Base-by-base conservation (phyloP, 2,113 vertebrate genomes). In the Isichthys henryi region DNA sequence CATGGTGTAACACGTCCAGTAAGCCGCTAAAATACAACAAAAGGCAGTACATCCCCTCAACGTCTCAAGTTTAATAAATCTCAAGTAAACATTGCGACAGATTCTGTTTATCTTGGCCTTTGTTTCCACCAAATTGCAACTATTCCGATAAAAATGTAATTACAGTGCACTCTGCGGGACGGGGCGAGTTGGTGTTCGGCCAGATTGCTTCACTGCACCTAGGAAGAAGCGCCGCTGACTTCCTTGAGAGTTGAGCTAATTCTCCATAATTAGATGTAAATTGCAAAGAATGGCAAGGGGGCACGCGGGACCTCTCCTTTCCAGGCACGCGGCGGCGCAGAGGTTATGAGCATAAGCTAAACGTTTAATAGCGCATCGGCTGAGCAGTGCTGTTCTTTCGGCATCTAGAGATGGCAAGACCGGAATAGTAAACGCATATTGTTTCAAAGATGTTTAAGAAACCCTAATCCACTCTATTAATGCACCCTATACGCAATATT, bases 251-350 rank as follows among this genome's bases (percentile, higher is more conserved):
- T 82, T 53, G 49, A 82, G 88, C 70, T 89, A 56, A 80, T 89
- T 50, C 88, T 53, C 49, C 15, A 17, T 88, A 88, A 88, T 88
- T 80, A 88, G 88, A 88, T 88, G 88, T 88, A 88, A 88, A 88
- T 88, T 88, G 70, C 88, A 89, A 82, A 82, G 88, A 53, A 80
- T 82, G 49, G 88, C 88, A 89, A 82, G 74, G 74, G 74, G 49
- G 77, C 88, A 82, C 49, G 52, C 50, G 88, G 88, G 88, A 89
- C 70, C 7, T 50, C 49, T 53, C 77, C 35, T 56, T 89, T 35
- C 50, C 13, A 11, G 50, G 82, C 82, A 46, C 45, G 43, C 23
- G 85, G 50, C n/a, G 84, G 85, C 49, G 10, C 23, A 19, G 50
- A 23, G 49, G 85, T 87, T 87, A 87, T 87, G 85, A 35, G 49